Percentiles rank a stretch among this genome's conserved stretches.
Evolutionary conservation across 2,113 vertebrate genomes (phyloP).

Genomic region (Semnornis frantzii): DNA sequence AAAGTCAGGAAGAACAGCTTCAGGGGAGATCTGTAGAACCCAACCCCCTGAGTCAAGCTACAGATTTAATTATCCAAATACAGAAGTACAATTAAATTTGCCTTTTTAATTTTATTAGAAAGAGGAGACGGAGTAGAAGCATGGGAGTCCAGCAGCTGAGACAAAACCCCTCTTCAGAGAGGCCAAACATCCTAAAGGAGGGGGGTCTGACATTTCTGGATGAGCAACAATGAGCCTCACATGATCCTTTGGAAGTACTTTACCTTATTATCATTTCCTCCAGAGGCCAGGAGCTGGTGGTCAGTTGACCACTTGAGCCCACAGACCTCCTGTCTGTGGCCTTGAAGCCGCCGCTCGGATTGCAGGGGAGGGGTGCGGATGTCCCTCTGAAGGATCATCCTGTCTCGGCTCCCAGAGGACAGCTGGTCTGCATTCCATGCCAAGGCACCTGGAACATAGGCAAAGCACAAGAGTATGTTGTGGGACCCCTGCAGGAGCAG

Average conservation of each 20-base stretch:
- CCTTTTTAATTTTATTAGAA: conserved; percentile 13
- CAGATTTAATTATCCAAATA: background rate
- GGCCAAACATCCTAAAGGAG: background rate
- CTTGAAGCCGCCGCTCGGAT: conserved; percentile 93
- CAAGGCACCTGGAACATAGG: conserved; percentile 82
- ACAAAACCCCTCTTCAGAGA: background rate
- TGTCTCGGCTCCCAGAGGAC: conserved; percentile 93
- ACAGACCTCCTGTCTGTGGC: conserved; percentile 97
- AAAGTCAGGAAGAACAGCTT: background rate
- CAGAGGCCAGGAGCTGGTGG: conserved; percentile 95
- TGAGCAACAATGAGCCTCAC: background rate
- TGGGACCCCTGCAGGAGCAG: rapidly evolving
- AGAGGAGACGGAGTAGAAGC: background rate
- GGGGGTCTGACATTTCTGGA: background rate
- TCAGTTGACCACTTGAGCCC: conserved; percentile 99
- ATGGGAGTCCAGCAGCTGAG: background rate
- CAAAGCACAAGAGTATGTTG: rapidly evolving
- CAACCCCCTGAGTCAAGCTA: background rate
- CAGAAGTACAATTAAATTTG: background rate
- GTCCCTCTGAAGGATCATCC: conserved; percentile 95
- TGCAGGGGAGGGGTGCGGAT: conserved; percentile 92
- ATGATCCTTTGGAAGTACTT: background rate
- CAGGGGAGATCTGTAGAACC: background rate
- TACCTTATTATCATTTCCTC: conserved; percentile 99
- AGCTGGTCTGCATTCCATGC: conserved; percentile 98